A percentile compares a stretch with the other conserved stretches of the same genome.
These are phyloP conservation scores for Garrulus glandarius DNA, from an alignment of 2,797 vertebrate species.

Conservation along the genomic window DNA sequence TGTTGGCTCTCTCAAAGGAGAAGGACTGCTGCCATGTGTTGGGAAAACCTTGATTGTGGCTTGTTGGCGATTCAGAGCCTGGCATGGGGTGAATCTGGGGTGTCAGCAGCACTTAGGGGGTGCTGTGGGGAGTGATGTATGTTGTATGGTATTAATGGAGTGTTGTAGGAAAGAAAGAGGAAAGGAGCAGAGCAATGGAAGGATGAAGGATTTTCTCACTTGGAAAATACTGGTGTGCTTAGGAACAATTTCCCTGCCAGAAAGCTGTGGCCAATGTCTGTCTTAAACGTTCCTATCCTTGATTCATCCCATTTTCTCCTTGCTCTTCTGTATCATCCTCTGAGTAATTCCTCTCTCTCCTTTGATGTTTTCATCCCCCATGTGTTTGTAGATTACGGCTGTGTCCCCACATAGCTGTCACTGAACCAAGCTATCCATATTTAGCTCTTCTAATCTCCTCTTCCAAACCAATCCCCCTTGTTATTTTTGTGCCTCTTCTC, in stretches of 20 bases:
- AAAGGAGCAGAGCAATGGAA: background rate
- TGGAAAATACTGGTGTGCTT: background rate
- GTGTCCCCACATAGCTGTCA: background rate
- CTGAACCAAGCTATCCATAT: background rate
- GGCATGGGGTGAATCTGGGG: accelerated
- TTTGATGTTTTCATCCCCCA: background rate
- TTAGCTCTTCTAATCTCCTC: conserved; percentile 31
- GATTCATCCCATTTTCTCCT: background rate
- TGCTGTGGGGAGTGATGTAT: background rate
- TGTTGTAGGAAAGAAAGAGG: background rate
- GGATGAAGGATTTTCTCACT: background rate
- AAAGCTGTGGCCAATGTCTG: background rate
- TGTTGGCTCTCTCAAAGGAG: background rate
- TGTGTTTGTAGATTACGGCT: background rate
- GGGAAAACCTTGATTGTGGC: background rate
- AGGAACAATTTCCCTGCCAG: background rate
- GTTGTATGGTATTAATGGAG: background rate
- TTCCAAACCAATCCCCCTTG: background rate
- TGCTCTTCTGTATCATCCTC: background rate
- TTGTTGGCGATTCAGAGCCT: background rate
- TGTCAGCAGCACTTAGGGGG: background rate
- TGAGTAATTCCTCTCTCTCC: background rate
- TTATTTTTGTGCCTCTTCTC: conserved; percentile 2
- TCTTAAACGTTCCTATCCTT: background rate
- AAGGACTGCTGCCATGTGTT: accelerated